Base-by-base conservation (phyloP, 2,113 vertebrate species). In the Cygnus buccinator region DNA sequence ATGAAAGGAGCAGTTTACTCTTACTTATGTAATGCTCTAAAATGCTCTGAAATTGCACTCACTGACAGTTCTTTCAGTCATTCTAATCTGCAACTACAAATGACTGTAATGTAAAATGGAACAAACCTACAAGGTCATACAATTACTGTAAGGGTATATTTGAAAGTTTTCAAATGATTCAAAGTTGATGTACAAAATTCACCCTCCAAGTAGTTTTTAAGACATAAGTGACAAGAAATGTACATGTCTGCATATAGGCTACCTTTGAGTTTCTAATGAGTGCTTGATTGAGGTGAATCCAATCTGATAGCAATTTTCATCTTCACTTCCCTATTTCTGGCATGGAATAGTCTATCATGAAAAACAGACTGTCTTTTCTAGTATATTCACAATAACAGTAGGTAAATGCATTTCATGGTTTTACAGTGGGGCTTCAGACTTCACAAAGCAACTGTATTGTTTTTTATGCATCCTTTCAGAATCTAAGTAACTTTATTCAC, bases 401-500 rank as follows among this genome's bases (percentile, higher is more conserved):
- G 39, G n/a, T 35, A 81, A 94, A 58, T 61, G 57, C 7, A 72
- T 84, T 95, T 89, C 31, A 11, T 92, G 23, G 26, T 72, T 93
- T 91, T 82, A 76, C 16, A 94, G 13, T 28, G 39, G 66, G 1
- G 2, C 21, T 67, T 93, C 77, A 82, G 58, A 65, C 22, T 82
- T 95, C 54, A 78, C 74, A 94, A 82, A 85, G 48, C 25, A 81
- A 48, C 62, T 82, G 29, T 75, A 76, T 41, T 76, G 77, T 23
- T 1, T 76, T 94, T 94, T 92, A 87, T 87, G 80, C 26, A 54
- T 78, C 50, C 74, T 94, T 88, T 89, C 70, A 82, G 54, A 14
- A 82, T 84, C 62, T 84, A 81, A 84, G 62, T 78, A 93, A 79
- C 84, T 94, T 92, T 55, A 94, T 93, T 94, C 84, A 61, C 29